Base-by-base conservation (phyloP, 30 jellyfish, hydroid and myxozoan species). In the Phacellophora camtschatica region DNA sequence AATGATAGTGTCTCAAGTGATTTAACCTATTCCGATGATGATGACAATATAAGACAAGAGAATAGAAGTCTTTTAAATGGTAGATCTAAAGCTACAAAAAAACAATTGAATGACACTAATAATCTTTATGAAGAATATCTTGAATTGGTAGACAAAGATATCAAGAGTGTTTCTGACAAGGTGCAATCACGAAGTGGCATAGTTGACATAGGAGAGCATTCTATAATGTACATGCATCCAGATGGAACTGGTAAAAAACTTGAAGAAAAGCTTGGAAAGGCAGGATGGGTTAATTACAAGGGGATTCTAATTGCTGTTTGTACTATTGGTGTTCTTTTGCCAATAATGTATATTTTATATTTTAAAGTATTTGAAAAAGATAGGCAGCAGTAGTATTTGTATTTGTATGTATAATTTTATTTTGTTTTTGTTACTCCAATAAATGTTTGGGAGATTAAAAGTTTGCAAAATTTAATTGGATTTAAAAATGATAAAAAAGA, bases 291-390 rank as follows among this genome's bases (percentile, higher is more conserved):
- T 25, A 49, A 42, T 32, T 83, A 58, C 62, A 71, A 71, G 50
- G 95, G 95, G 45, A 27, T 83, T n/a, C 22, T 83, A 42, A 27
- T 83, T 13, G 63, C 73, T 59, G 42, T 83, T 27, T 83, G 95
- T 45, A 62, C 74, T n/a, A 77, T 83, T 8, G 80, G 83, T 0
- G 88, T 83, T 25, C 51, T 83, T 43, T 19, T 83, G 28, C 95
- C 95, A 1, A 15, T 63, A 34, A 5, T 83, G 81, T 71, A 71
- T 56, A 48, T 83, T 15, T 25, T 83, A 28, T 83, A 83, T 71
- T 83, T 79, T 23, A 39, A 48, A 33, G 66, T 57, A 4, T 22
- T 41, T 18, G 43, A 41, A 15, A 76, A 76, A 37, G 42, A 57
- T 5, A 76, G 87, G 87, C 56, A 71, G 85, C 25, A 24, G n/a